These are phyloP conservation scores for Oppia nitens DNA, from an alignment of 1,140 invertebrate species.

Conservation along the genomic window DNA sequence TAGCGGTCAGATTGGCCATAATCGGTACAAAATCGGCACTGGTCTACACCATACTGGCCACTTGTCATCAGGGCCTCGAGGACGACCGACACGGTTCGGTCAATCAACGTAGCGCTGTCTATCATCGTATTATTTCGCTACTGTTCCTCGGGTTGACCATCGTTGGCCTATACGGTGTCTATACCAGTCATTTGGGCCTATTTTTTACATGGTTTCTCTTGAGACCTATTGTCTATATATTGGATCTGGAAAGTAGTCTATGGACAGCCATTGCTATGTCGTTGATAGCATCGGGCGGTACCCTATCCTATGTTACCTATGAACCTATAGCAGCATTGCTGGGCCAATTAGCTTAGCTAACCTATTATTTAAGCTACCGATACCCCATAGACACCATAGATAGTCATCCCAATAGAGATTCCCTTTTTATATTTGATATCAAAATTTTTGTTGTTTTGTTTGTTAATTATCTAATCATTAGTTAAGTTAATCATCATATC, in stretches of 20 bases:
- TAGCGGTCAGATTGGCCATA: too few relatives aligned
- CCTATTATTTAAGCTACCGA: too few relatives aligned
- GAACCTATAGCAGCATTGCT: not conserved
- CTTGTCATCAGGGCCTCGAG: conserved; percentile 8
- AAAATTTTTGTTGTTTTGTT: too few relatives aligned
- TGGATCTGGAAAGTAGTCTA: conserved; percentile 5
- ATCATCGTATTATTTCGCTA: not conserved
- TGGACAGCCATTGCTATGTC: conserved; percentile 8
- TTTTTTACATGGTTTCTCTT: conserved; percentile 10
- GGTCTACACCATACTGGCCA: not conserved
- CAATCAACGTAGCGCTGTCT: not conserved
- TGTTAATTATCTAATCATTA: too few relatives aligned
- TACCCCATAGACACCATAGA: too few relatives aligned
- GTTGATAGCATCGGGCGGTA: conserved; percentile 3
- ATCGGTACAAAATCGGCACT: not conserved
- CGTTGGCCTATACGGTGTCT: conserved; percentile 8
- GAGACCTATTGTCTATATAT: not conserved
- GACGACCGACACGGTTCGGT: conserved; percentile 7
- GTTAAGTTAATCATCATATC: too few relatives aligned
- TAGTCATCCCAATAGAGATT: too few relatives aligned
- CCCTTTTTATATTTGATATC: too few relatives aligned
- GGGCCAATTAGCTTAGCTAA: too few relatives aligned
- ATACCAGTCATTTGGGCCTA: conserved; percentile 5
- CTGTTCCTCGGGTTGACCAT: conserved; percentile 2
- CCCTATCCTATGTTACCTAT: conserved; percentile 4